These are phyloP conservation scores for Dioctria rufipes DNA, from an alignment of 2,888 invertebrate genomes.

Conservation along the genomic window DNA sequence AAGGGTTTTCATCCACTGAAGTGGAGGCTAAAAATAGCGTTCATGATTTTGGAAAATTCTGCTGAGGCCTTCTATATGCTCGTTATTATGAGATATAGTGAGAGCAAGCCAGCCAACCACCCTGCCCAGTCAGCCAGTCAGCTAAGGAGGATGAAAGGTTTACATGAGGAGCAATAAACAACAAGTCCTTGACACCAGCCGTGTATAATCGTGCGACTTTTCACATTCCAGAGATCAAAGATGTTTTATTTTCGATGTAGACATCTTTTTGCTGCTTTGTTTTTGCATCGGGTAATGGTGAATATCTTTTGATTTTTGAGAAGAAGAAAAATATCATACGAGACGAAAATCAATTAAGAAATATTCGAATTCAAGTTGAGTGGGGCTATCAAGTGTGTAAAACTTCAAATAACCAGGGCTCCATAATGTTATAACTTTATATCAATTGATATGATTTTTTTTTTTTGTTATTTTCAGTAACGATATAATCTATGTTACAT, in stretches of 20 bases:
- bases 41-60: neutral
- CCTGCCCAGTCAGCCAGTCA: too few relatives aligned
- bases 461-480: too few relatives aligned
- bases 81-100: neutral
- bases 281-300: neutral
- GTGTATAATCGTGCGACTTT: constrained; percentile 14
- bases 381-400: too few relatives aligned
- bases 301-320: constrained; percentile 9
- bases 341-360: constrained; percentile 8
- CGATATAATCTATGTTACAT: too few relatives aligned
- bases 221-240: constrained; percentile 16
- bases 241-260: constrained; percentile 8
- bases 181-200: constrained; percentile 1
- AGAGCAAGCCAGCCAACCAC: neutral
- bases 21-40: constrained; percentile 13
- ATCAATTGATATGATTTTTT: too few relatives aligned
- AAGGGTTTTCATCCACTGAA: neutral
- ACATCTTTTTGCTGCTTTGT: neutral
- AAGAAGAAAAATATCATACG: constrained; percentile 3
- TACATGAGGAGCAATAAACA: constrained; percentile 23
- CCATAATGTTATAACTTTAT: too few relatives aligned
- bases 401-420: too few relatives aligned
- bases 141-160: neutral
- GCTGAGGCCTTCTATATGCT: constrained; percentile 5
- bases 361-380: too few relatives aligned